Base-by-base conservation (phyloP, 2,113 vertebrate species). In the Catharus minimus region DNA sequence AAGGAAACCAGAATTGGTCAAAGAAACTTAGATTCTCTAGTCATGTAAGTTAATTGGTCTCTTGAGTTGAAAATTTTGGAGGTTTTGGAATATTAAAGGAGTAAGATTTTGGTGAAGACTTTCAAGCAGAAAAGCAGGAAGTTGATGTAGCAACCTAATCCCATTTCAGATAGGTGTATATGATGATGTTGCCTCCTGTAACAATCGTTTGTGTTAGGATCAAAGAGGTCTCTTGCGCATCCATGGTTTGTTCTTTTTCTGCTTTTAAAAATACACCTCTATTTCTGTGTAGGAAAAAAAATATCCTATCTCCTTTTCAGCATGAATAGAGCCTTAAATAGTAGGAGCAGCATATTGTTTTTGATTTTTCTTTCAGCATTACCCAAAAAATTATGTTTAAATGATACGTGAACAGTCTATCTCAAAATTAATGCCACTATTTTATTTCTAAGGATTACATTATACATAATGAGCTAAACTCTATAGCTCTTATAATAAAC, bases 391-490 rank as follows among this genome's bases (percentile, higher is more conserved):
- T 77, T 91, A 38, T 69, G 46, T 93, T 90, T 28, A 77, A 90
- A 78, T 84, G 21, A 58, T 38, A 83, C 18, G 8, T 56, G 73
- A 93, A 83, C 5, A 49, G 5, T 23, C 49, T 87, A 65, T 60
- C 49, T 81, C 36, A 80, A 74, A 90, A 90, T 74, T 33, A 92
- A 88, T 84, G n/a, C 11, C 27, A 78, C 16, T 58, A 60, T 88
- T 86, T 90, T 81, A 74, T 94, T 94, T 93, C 76, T 78, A 77
- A 81, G 43, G 13, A 28, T 62, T 86, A n/a, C 32, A 79, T 92
- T 92, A 68, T 10, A 76, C 4, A 69, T 82, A 86, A 86, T 71
- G 47, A 88, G 47, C 18, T 78, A 83, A 83, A 71, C 1, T 2
- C 30, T 67, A 44, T 18, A 80, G 56, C 39, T 90, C 16, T 65